Percentiles rank a stretch among this genome's conserved stretches.
phyloP scores from a whole-genome alignment of 2,113 vertebrate genomes.

The Phrynosoma blainvillii region DNA sequence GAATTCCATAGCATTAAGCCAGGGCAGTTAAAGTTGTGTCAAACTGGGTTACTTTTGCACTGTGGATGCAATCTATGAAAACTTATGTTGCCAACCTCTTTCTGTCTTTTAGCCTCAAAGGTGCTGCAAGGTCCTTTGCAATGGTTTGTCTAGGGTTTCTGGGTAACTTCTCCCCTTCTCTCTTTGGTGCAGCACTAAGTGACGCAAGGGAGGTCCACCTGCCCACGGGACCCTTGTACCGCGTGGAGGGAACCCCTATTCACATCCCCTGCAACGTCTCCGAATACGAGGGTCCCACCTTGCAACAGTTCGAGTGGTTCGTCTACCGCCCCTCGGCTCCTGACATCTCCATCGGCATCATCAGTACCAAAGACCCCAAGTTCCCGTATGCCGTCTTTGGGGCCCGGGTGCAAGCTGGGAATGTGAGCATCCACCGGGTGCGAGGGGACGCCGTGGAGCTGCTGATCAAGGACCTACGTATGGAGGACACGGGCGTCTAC shows the following conservation, averaged over 20 bases:
- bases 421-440: slow-evolving; percentile 83
- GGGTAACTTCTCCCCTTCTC: slow-evolving; percentile 2
- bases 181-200: slow-evolving; percentile 60
- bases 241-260: slow-evolving; percentile 82
- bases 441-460: slow-evolving; percentile 79
- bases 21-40: too few species aligned
- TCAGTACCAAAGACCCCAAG: slow-evolving; percentile 82
- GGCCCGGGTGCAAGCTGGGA: slow-evolving; percentile 75
- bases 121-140: too few species aligned
- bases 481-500: slow-evolving; percentile 84
- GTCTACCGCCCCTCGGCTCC: slow-evolving; percentile 75
- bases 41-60: too few species aligned
- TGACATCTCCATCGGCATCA: slow-evolving; percentile 76
- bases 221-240: slow-evolving; percentile 83
- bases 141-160: too few species aligned
- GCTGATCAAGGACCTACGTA: slow-evolving; percentile 76
- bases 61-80: too few species aligned
- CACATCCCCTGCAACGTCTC: slow-evolving; percentile 82
- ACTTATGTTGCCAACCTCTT: too few species aligned
- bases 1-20: too few species aligned
- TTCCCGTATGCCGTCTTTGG: slow-evolving; percentile 82
- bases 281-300: slow-evolving; percentile 80
- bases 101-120: too few species aligned
- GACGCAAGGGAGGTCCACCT: slow-evolving; percentile 81
- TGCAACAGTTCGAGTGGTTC: slow-evolving; percentile 90